phyloP scores from a whole-genome alignment of 2,797 vertebrate genomes.

The Tinamus major region DNA sequence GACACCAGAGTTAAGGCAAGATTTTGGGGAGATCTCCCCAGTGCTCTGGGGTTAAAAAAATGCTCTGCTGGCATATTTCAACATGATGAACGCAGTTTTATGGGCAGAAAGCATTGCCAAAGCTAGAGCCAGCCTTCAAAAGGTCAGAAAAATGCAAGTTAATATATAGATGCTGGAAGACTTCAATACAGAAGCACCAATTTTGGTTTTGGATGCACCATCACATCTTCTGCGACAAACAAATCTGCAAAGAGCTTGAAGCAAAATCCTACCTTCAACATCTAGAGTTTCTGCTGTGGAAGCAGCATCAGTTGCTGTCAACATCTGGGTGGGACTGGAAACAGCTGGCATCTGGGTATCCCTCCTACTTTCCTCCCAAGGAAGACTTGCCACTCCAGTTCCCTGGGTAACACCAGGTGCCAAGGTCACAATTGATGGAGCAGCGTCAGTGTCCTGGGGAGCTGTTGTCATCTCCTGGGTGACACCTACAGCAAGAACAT shows the following conservation, averaged over 20 bases:
- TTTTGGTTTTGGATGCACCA: fast-evolving
- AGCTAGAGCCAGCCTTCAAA: neutral
- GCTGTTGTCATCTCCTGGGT: slow-evolving; percentile 46
- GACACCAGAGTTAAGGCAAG: neutral
- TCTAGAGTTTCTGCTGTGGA: neutral
- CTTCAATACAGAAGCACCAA: neutral
- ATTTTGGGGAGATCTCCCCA: neutral
- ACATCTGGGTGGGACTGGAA: slow-evolving; percentile 28
- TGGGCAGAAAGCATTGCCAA: neutral
- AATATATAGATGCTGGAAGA: neutral
- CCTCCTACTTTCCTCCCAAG: slow-evolving; percentile 1
- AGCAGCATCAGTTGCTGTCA: neutral
- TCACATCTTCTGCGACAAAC: fast-evolving
- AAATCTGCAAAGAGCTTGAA: neutral
- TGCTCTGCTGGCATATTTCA: neutral
- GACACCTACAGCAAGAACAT: slow-evolving; percentile 39
- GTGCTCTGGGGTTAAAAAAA: fast-evolving
- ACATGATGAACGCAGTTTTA: fast-evolving
- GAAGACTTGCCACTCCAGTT: neutral
- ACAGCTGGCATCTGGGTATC: neutral
- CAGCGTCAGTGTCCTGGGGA: slow-evolving; percentile 32
- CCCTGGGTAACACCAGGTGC: slow-evolving; percentile 8
- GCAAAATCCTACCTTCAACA: slow-evolving; percentile 59
- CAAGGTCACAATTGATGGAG: neutral
- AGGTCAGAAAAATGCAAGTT: neutral